A percentile compares a stretch with the other conserved stretches of the same genome.
Evolutionary conservation across 2,797 vertebrate species (phyloP).

Genomic region (Lophius americanus): DNA sequence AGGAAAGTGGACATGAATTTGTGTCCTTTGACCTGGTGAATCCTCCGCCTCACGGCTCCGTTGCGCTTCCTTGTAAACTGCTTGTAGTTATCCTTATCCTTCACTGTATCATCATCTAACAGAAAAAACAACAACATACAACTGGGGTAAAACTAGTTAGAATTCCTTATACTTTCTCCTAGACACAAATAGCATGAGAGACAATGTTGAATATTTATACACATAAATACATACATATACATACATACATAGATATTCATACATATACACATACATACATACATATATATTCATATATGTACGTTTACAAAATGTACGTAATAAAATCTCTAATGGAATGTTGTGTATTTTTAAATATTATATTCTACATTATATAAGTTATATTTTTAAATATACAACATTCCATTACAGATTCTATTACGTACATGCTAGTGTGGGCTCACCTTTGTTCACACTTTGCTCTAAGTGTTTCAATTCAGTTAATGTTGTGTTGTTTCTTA

Average conservation of each 20-base stretch:
- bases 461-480: background rate
- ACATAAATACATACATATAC: background rate
- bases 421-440: no score
- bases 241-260: no score
- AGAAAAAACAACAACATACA: slow-evolving; percentile 7
- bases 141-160: background rate
- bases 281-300: no score
- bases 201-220: background rate
- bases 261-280: no score
- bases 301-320: no score
- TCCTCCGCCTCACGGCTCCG: slow-evolving; percentile 87
- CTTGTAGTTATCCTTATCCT: slow-evolving; percentile 81
- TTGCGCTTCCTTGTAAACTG: slow-evolving; percentile 93
- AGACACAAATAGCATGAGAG: background rate
- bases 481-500: background rate
- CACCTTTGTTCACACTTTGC: background rate
- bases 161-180: background rate
- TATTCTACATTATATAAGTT: no score
- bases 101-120: slow-evolving; percentile 70
- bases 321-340: no score
- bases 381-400: no score
- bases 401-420: no score
- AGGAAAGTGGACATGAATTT: slow-evolving; percentile 99
- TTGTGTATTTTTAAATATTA: no score
- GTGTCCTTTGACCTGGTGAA: slow-evolving; percentile 97